Evolutionary conservation across 2,797 vertebrate genomes (phyloP), one percentile per base, ranked within the genome.

Genomic region (Champsocephalus gunnari): DNA sequence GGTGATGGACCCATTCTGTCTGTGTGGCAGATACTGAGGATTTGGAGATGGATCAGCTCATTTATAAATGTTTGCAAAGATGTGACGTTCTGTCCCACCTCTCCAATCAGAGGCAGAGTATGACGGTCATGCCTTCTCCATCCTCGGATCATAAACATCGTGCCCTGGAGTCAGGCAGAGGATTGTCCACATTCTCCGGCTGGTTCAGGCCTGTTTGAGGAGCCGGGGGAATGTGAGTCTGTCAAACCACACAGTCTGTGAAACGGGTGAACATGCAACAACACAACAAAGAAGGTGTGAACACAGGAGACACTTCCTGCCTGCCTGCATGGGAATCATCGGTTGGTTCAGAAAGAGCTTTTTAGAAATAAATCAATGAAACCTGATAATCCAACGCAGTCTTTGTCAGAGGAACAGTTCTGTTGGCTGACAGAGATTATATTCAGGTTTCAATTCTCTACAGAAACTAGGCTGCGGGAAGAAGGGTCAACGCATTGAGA

Each of bases 111-210:
- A 38, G 34, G 34, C 34, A 38, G 34, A 38, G 34, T 38, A 38
- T 38, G 34, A 38, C 34, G 7, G 34, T 38, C 34, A 38, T 38
- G 7, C 34, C 34, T 38, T 38, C 34, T 38, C 7, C 34, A 38
- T 38, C 34, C 34, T 38, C 34, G 7, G 34, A 38, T 38, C 7
- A 38, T 38, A 38, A 38, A 38, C 34, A 38, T 38, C 6, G 34
- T 9, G 12, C 65, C 64, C 72, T 49, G 70, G 19, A 77, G 80
- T 58, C 77, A 56, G 71, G 53, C 79, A 21, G 12, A 48, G 34
- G 4, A 80, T 87, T 67, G 77, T 67, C 65, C 58, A 28, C 80
- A 87, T 87, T 85, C 78, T 69, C 70, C 45, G 41, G 78, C 86
- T 50, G 75, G 86, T 85, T 61, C 48, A 14, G 83, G 57, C 86